These are phyloP conservation scores for Craseonycteris thonglongyai DNA, from an alignment of 2,113 vertebrate species.

Conservation along the genomic window DNA sequence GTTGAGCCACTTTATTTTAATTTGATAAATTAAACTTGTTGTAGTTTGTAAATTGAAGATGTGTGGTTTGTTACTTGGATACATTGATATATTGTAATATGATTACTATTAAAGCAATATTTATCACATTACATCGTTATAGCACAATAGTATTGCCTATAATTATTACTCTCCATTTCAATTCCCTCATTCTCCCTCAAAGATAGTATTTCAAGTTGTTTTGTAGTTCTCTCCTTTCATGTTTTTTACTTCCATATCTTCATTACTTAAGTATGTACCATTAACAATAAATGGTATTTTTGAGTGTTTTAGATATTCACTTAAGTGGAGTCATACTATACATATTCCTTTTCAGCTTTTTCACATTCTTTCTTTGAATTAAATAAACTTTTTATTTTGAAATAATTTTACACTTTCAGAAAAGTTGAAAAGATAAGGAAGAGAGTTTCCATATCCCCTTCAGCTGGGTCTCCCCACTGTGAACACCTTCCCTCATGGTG, in stretches of 20 bases:
- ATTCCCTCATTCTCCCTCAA: neutral
- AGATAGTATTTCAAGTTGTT: neutral
- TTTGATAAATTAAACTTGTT: neutral
- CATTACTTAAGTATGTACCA: neutral
- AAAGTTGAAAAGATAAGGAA: neutral
- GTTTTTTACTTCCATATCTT: neutral
- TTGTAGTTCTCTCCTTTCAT: neutral
- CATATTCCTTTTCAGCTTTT: neutral
- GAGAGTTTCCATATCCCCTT: neutral
- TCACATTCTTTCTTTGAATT: neutral
- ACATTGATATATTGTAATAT: too few species aligned
- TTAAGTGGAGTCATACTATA: neutral
- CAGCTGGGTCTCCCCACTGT: too few species aligned
- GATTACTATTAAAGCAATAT: too few species aligned
- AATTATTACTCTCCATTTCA: neutral
- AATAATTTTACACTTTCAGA: neutral
- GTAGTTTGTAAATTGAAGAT: neutral
- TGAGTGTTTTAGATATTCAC: neutral
- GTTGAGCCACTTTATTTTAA: conserved; percentile 4
- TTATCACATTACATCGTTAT: too few species aligned
- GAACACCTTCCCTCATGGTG: neutral
- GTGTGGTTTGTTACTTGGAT: neutral
- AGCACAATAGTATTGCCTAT: neutral
- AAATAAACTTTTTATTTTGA: neutral
- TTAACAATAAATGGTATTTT: neutral